A percentile compares a stretch with the other conserved stretches of the same genome.
These are phyloP conservation scores for Anseranas semipalmata DNA, from an alignment of 2,113 vertebrate genomes.

Conservation along the genomic window DNA sequence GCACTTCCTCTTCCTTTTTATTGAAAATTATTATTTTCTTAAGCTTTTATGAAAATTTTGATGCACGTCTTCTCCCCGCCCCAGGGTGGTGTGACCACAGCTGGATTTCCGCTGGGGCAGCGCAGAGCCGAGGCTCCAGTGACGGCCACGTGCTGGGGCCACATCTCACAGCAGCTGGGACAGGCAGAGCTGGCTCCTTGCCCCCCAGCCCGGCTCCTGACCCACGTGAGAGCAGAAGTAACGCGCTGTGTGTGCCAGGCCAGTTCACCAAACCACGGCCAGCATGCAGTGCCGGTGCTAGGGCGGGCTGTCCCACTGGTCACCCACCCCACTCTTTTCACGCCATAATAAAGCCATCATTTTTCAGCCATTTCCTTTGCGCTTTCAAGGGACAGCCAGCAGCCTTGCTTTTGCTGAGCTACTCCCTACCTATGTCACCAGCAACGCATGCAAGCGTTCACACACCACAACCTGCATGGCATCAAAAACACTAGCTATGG, in stretches of 20 bases:
- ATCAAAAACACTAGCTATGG: fast-evolving
- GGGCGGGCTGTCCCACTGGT: not conserved
- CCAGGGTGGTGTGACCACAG: not conserved
- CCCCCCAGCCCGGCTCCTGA: not conserved
- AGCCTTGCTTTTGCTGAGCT: not conserved
- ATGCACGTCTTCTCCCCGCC: not conserved
- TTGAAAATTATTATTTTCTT: not conserved
- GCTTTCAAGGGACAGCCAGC: not conserved
- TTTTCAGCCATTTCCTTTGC: not conserved
- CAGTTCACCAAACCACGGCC: not conserved
- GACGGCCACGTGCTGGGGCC: fast-evolving
- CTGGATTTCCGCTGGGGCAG: fast-evolving
- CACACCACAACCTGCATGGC: fast-evolving
- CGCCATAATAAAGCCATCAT: not conserved
- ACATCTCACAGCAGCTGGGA: not conserved
- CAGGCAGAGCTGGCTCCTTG: not conserved
- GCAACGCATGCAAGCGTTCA: fast-evolving
- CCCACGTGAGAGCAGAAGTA: not conserved
- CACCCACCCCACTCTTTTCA: not conserved
- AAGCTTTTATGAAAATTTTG: not conserved
- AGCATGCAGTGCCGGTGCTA: fast-evolving
- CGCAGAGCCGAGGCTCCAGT: not conserved
- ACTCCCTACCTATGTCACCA: fast-evolving
- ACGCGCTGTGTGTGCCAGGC: fast-evolving
- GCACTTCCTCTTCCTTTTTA: not conserved